Base-by-base conservation (phyloP, 2,888 invertebrate genomes). In the Gandaritis pyraliata region DNA sequence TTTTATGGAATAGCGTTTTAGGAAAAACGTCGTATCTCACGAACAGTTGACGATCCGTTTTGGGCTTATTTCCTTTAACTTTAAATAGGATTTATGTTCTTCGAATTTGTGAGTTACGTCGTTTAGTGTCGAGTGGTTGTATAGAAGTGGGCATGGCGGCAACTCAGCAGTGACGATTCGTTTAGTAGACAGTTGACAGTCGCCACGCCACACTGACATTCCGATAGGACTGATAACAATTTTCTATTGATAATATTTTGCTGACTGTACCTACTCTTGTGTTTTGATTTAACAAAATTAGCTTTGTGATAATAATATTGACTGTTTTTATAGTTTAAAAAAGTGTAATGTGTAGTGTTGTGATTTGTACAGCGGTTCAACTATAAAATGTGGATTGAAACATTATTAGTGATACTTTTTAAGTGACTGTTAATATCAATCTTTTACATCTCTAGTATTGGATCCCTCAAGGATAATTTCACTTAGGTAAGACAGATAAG, bases 111-210 rank as follows among this genome's bases (percentile, higher is more conserved):
- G 61, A 67, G 56, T 73, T 82, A 69, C 43, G 69, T 52, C 70
- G 41, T 80, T 75, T 80, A 65, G 60, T 36, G 23, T 10, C 49
- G 12, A 18, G 38, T 49, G 57, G 43, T 73, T 75, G 71, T 75
- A 75, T 81, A 72, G 83, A 88, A 88, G 90, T 90, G 90, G 92
- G 92, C 91, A 90, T 90, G 91, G 91, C 91, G 86, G 86, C 85
- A 82, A 84, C 83, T 83, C 80, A 83, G 83, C 87, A 87, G 86
- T 88, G 91, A 89, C 89, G 88, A 90, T 88, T 89, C 90, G 88
- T 88, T 91, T 92, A 92, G 92, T 91, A 91, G 89, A 91, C 90
- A 91, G 83, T 91, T 92, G 92, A 92, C 92, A 91, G 90, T 90
- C 91, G 86, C 90, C 90, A 90, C 90, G 88, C 91, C 88, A 90